A percentile compares a stretch with the other conserved stretches of the same genome.
phyloP scores from a whole-genome alignment of 2,888 invertebrate species.

The Tiliacea citrago region DNA sequence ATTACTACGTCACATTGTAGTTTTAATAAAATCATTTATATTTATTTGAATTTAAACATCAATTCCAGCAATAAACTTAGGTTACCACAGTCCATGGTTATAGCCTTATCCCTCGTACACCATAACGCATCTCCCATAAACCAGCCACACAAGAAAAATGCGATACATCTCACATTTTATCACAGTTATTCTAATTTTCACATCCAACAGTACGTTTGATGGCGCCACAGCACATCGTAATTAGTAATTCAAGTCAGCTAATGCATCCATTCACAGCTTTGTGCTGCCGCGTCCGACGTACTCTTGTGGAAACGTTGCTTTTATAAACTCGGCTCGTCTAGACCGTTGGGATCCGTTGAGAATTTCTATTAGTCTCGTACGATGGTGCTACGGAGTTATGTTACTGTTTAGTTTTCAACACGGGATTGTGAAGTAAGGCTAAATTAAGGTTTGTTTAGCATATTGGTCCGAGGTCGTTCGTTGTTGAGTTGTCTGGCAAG shows the following conservation, averaged over 20 bases:
- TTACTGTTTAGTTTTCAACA: constrained; percentile 46
- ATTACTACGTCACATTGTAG: not conserved
- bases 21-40: not conserved
- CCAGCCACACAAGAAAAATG: constrained; percentile 1
- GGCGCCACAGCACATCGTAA: constrained; percentile 47
- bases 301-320: constrained; percentile 37
- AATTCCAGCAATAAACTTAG: not conserved
- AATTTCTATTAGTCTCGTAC: constrained; percentile 57
- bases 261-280: constrained; percentile 58
- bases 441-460: constrained; percentile 11
- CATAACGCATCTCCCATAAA: not conserved
- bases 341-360: constrained; percentile 53
- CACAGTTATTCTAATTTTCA: constrained; percentile 43
- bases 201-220: constrained; percentile 28
- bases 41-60: not conserved
- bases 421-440: constrained; percentile 18
- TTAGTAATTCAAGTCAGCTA: constrained; percentile 64
- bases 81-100: too few relatives aligned
- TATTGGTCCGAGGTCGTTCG: constrained; percentile 12
- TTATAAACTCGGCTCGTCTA: constrained; percentile 59
- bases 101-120: not conserved
- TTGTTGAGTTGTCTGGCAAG: not conserved
- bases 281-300: constrained; percentile 38
- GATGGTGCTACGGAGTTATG: constrained; percentile 38
- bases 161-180: constrained; percentile 11